Conservation (phyloP, 2,113 vertebrate genomes). For the Osmerus mordax region DNA sequence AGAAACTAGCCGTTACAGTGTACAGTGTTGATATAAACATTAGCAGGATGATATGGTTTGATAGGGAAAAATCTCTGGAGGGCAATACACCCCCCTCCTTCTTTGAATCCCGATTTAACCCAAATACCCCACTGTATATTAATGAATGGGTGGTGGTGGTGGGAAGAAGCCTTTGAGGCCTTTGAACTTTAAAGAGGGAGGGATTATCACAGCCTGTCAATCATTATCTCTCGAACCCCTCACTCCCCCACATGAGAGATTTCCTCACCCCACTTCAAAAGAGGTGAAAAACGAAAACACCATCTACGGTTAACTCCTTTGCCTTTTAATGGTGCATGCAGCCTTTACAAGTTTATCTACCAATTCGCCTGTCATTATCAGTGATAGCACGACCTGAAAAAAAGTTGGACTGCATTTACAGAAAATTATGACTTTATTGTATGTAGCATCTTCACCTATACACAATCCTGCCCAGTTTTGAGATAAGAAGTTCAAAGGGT, state of each 20-base stretch:
- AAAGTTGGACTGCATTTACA: too few relatives aligned
- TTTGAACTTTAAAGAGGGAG: slow-evolving; percentile 44
- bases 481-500: background rate
- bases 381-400: background rate
- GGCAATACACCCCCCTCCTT: background rate
- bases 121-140: slow-evolving; percentile 41
- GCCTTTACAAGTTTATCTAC: too few relatives aligned
- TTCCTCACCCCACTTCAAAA: slow-evolving; percentile 42
- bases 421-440: too few relatives aligned
- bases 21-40: too few relatives aligned
- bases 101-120: slow-evolving; percentile 59
- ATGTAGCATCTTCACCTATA: too few relatives aligned
- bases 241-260: slow-evolving; percentile 32
- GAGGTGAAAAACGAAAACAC: slow-evolving; percentile 3
- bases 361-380: background rate
- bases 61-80: background rate
- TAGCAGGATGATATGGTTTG: too few relatives aligned
- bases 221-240: slow-evolving; percentile 31
- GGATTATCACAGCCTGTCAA: slow-evolving; percentile 45
- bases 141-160: slow-evolving; percentile 27
- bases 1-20: too few relatives aligned
- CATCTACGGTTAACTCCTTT: background rate
- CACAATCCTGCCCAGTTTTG: too few relatives aligned
- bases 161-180: slow-evolving; percentile 8
- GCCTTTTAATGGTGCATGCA: background rate